phyloP scores from a whole-genome alignment of 2,888 invertebrate species.

The Pollenia angustigena region DNA sequence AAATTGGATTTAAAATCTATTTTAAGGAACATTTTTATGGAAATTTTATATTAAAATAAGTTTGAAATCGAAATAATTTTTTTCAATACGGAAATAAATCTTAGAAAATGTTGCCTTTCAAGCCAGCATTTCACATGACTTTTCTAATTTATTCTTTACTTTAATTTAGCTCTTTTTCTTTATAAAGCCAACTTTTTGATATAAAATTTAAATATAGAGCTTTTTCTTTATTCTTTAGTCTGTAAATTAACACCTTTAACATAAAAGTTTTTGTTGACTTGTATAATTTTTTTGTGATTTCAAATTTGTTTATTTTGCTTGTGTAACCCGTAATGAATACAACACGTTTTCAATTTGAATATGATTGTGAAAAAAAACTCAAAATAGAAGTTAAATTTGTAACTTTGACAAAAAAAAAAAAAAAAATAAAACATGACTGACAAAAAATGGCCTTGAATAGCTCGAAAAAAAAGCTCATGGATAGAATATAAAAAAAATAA shows the following conservation, averaged over 20 bases:
- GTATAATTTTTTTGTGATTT: constrained; percentile 50
- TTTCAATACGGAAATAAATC: neutral
- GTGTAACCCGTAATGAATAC: constrained; percentile 39
- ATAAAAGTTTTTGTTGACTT: constrained; percentile 53
- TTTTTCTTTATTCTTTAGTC: constrained; percentile 20
- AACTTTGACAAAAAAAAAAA: constrained; percentile 23
- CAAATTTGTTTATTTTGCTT: constrained; percentile 12
- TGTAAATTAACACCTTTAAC: constrained; percentile 64
- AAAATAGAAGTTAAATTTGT: constrained; percentile 22
- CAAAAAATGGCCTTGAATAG: constrained; percentile 42
- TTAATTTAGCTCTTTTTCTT: neutral
- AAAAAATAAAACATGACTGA: constrained; percentile 28
- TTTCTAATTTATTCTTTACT: neutral
- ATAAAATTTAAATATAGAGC: neutral
- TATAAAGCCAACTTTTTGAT: neutral
- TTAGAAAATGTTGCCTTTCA: too few relatives aligned
- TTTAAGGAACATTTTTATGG: neutral
- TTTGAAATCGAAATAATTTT: neutral
- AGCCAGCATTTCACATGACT: too few relatives aligned
- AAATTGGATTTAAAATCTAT: neutral
- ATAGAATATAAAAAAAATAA: neutral
- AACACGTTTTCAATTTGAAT: constrained; percentile 66
- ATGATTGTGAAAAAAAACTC: constrained; percentile 36
- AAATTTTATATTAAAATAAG: neutral
- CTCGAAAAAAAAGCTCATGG: constrained; percentile 5